A percentile compares a stretch with the other conserved stretches of the same genome.
Evolutionary conservation across 2,113 vertebrate species (phyloP).

Genomic region (Odontesthes bonariensis): DNA sequence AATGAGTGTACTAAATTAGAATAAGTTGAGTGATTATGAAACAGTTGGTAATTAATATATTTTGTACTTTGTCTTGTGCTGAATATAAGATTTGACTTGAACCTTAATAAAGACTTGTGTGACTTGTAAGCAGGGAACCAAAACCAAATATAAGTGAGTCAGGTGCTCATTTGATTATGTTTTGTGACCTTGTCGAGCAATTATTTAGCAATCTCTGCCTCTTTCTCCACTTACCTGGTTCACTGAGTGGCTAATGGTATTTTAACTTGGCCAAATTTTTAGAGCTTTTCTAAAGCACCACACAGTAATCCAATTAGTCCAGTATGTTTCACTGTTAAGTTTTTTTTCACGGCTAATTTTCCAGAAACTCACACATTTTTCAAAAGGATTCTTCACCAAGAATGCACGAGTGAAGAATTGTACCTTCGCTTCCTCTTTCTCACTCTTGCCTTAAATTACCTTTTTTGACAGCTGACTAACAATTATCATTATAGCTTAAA

Average conservation of each 20-base stretch:
- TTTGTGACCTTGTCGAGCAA: constrained; percentile 81
- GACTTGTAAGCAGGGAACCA: constrained; percentile 14
- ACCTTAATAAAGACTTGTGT: constrained; percentile 3
- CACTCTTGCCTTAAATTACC: constrained; percentile 82
- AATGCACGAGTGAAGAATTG: constrained; percentile 57
- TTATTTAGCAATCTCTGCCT: constrained; percentile 74
- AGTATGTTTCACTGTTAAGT: constrained; percentile 46
- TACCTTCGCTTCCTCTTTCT: constrained; percentile 34
- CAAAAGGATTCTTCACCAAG: constrained; percentile 55
- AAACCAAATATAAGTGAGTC: constrained; percentile 68
- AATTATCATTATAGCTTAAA: constrained; percentile 94
- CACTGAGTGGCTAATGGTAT: constrained; percentile 78
- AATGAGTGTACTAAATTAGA: not conserved
- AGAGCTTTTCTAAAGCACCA: constrained; percentile 52
- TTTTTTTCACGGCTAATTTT: constrained; percentile 32
- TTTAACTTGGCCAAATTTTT: constrained; percentile 75
- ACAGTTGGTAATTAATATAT: not conserved
- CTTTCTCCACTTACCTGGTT: constrained; percentile 79
- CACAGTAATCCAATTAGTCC: constrained; percentile 60
- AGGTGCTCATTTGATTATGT: constrained; percentile 76
- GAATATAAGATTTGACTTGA: constrained; percentile 11
- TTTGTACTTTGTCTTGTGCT: not conserved
- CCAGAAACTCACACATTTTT: constrained; percentile 55
- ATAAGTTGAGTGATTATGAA: not conserved
- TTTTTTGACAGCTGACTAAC: constrained; percentile 91